phyloP scores from a whole-genome alignment of 2,888 invertebrate species.

The Herminia tarsipennalis region DNA sequence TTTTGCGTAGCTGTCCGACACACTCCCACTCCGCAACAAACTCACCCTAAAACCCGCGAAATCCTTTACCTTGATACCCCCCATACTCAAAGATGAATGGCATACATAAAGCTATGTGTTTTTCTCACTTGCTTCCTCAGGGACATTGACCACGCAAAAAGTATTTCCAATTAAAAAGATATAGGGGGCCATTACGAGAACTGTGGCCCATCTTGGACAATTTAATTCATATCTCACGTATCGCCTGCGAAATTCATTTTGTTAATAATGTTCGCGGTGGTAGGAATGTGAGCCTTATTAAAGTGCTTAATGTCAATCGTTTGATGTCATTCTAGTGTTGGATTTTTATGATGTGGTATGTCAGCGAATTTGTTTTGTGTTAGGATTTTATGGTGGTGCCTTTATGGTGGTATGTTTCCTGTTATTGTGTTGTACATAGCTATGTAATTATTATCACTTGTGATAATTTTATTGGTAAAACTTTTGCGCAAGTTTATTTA shows the following conservation, averaged over 20 bases:
- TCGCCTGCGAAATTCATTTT: conserved; percentile 51
- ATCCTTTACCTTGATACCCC: conserved; percentile 29
- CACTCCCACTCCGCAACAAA: too few species aligned
- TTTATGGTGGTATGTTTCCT: too few species aligned
- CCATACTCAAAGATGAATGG: conserved; percentile 66
- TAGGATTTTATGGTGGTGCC: neutral
- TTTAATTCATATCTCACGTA: conserved; percentile 82
- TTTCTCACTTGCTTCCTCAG: conserved; percentile 69
- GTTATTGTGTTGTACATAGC: too few species aligned
- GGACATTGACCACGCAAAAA: conserved; percentile 69
- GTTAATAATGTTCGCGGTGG: conserved; percentile 29
- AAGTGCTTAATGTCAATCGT: conserved; percentile 8
- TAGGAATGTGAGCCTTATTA: conserved; percentile 23
- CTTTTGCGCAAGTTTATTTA: too few species aligned
- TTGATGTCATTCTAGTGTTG: conserved; percentile 12
- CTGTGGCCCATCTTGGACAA: conserved; percentile 61
- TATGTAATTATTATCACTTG: too few species aligned
- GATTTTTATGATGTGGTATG: conserved; percentile 4
- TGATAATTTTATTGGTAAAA: too few species aligned
- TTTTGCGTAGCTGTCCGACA: too few species aligned
- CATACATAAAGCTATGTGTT: conserved; percentile 71
- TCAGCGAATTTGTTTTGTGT: too few species aligned
- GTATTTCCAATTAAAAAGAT: conserved; percentile 78
- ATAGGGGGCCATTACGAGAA: conserved; percentile 69
- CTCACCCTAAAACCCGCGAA: conserved; percentile 9